Evolutionary conservation across 37 sponge, comb jelly and placozoan genomes (phyloP), one percentile per base, ranked within the genome.

Genomic region (Chondrosia reniformis): DNA sequence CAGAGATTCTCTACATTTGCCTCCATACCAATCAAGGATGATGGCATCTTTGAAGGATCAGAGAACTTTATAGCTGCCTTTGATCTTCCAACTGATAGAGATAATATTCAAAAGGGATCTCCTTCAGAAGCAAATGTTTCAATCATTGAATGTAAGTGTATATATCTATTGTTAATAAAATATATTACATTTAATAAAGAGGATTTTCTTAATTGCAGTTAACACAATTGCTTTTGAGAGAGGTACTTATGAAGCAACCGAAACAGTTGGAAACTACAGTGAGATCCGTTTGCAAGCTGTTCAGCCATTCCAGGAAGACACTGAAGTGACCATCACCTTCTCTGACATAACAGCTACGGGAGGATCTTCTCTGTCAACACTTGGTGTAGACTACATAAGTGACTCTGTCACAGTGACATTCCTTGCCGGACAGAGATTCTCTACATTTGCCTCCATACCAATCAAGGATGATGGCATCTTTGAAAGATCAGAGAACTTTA

Each of bases 281-380:
- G 33, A 10, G 2, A 7, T 64, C 31, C 66, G 66, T 64, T 36
- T 64, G 21, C 4, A 4, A 2, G 25, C 66, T 36, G 33, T 32
- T 7, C 66, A 64, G 34, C 66, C 66, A 4, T 64, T 64, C 33
- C 34, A 32, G 19, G 34, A 64, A 32, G 66, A 64, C 66, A 64
- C 66, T 31, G 33, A 64, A 33, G 66, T 64, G 5, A 64, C 66
- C 19, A 64, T 64, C 33, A 33, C 66, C 25, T 64, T 64, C 6
- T 4, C 66, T 33, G 66, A 64, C 66, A 64, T 64, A 32, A 28
- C 66, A 8, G 66, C 66, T 10, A 64, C 66, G 19, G 66, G 66
- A 33, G 66, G 66, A 33, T 4, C 66, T 27, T 32, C 28, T 13
- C 5, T 64, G 34, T 10, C 52, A 34, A n/a, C 66, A 64, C 36